A percentile compares a stretch with the other conserved stretches of the same genome.
Evolutionary conservation across 2,797 vertebrate genomes (phyloP).

Genomic region (Oreortyx pictus): DNA sequence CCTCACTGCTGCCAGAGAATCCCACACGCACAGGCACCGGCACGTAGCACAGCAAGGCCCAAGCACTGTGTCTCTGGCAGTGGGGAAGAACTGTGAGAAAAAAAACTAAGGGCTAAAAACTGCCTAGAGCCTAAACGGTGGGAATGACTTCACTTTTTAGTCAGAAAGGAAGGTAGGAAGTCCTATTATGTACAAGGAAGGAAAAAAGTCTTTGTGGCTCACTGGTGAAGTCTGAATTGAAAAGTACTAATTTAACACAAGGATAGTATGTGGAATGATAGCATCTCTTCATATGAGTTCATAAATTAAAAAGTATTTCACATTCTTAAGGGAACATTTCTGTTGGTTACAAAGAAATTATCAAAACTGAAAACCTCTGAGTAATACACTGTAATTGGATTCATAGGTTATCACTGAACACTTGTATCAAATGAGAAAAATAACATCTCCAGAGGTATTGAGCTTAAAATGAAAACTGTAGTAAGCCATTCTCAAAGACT

Average conservation of each 20-base stretch:
- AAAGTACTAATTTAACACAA: conserved; percentile 26
- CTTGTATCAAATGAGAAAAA: conserved; percentile 6
- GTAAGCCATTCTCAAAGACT: conserved; percentile 23
- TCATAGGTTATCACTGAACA: background rate
- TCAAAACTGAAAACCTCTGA: conserved; percentile 17
- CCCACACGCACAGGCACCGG: background rate
- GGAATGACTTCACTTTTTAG: background rate
- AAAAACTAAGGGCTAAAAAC: conserved; percentile 1
- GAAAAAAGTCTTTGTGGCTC: conserved; percentile 41
- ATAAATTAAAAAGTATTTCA: conserved; percentile 41
- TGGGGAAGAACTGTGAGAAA: conserved; percentile 36
- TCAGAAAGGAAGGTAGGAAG: conserved; percentile 50
- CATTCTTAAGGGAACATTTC: conserved; percentile 33
- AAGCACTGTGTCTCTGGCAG: background rate
- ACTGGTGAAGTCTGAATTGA: conserved; percentile 13
- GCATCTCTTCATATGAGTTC: conserved; percentile 52
- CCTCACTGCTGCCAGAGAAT: background rate
- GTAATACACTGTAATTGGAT: background rate
- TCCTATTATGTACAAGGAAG: conserved; percentile 10
- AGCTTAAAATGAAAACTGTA: conserved; percentile 6
- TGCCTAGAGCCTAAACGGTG: conserved; percentile 64
- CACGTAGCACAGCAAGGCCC: background rate
- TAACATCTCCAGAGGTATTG: conserved; percentile 10
- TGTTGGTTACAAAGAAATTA: conserved; percentile 28
- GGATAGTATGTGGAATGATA: conserved; percentile 20